A percentile compares a stretch with the other conserved stretches of the same genome.
Conservation (phyloP, 2,888 invertebrate species). For the Hermaeophaga mercurialis region DNA sequence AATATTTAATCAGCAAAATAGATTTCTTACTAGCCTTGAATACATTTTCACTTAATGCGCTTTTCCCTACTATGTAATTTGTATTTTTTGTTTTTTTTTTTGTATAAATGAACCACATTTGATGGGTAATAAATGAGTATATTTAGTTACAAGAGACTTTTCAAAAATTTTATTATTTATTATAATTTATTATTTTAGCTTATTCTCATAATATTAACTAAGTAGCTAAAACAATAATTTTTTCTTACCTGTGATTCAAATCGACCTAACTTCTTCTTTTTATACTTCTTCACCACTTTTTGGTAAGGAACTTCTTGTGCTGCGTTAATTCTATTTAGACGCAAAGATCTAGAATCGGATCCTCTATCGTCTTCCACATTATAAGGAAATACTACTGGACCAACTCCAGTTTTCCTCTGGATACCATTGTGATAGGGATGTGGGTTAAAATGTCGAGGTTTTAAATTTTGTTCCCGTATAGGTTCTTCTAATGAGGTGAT, state of each 20-base stretch:
- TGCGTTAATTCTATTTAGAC: slow-evolving; percentile 32
- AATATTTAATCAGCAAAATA: too few species aligned
- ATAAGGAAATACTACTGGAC: slow-evolving; percentile 42
- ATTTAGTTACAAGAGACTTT: too few species aligned
- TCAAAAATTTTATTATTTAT: too few species aligned
- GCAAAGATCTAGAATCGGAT: slow-evolving; percentile 32
- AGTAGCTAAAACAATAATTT: too few species aligned
- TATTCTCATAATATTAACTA: too few species aligned
- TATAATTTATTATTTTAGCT: too few species aligned
- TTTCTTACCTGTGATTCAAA: slow-evolving; percentile 36
- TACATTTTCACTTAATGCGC: too few species aligned
- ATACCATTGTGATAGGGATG: slow-evolving; percentile 49
- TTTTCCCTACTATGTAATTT: too few species aligned
- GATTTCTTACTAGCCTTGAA: too few species aligned
- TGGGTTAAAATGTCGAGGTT: slow-evolving; percentile 57
- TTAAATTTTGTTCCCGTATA: slow-evolving; percentile 51
- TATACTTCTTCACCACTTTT: slow-evolving; percentile 46
- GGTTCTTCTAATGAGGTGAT: slow-evolving; percentile 41
- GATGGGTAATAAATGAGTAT: too few species aligned
- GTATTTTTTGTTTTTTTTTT: too few species aligned
- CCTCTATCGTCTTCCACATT: slow-evolving; percentile 29
- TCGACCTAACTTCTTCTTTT: slow-evolving; percentile 41
- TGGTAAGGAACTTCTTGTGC: slow-evolving; percentile 48
- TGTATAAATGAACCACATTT: too few species aligned
- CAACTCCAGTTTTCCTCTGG: slow-evolving; percentile 16